These are phyloP conservation scores for Sandelia bainsii DNA, from an alignment of 2,797 vertebrate species.

Conservation along the genomic window DNA sequence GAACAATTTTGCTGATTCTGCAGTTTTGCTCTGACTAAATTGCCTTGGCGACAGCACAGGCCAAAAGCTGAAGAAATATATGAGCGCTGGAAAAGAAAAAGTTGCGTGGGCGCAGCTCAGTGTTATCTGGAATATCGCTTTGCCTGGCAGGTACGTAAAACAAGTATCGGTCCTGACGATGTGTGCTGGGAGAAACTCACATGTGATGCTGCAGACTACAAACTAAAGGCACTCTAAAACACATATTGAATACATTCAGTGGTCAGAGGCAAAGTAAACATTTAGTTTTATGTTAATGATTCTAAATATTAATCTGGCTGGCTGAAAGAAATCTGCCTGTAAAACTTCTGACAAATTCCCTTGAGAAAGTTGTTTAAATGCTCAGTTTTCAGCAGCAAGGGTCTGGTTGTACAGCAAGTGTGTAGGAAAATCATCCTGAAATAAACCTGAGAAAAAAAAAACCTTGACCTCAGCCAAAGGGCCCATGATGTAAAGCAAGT, in stretches of 20 bases:
- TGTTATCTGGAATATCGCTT: slow-evolving; percentile 80
- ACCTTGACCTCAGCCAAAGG: slow-evolving; percentile 32
- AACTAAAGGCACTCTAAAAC: slow-evolving; percentile 24
- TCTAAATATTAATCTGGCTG: slow-evolving; percentile 27
- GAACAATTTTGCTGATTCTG: slow-evolving; percentile 73
- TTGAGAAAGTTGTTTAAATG: slow-evolving; percentile 23
- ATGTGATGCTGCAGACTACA: slow-evolving; percentile 32
- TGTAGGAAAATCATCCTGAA: slow-evolving; percentile 34
- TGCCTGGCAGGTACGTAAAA: slow-evolving; percentile 76
- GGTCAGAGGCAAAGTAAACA: slow-evolving; percentile 26
- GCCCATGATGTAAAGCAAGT: slow-evolving; percentile 50
- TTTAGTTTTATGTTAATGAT: slow-evolving; percentile 16
- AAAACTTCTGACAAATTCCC: slow-evolving; percentile 8
- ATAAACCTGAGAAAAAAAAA: slow-evolving; percentile 12
- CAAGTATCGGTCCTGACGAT: slow-evolving; percentile 59
- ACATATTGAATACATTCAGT: slow-evolving; percentile 2
- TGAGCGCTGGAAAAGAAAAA: slow-evolving; percentile 71
- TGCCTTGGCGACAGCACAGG: slow-evolving; percentile 73
- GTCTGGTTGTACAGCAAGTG: not conserved
- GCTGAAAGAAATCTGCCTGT: slow-evolving; percentile 18
- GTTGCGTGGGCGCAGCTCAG: slow-evolving; percentile 66
- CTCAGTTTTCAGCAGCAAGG: slow-evolving; percentile 24
- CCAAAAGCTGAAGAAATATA: slow-evolving; percentile 77
- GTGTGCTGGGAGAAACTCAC: slow-evolving; percentile 38
- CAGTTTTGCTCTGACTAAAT: slow-evolving; percentile 71